These are phyloP conservation scores for Coracopsis vasa DNA, from an alignment of 2,113 vertebrate genomes.

Conservation along the genomic window DNA sequence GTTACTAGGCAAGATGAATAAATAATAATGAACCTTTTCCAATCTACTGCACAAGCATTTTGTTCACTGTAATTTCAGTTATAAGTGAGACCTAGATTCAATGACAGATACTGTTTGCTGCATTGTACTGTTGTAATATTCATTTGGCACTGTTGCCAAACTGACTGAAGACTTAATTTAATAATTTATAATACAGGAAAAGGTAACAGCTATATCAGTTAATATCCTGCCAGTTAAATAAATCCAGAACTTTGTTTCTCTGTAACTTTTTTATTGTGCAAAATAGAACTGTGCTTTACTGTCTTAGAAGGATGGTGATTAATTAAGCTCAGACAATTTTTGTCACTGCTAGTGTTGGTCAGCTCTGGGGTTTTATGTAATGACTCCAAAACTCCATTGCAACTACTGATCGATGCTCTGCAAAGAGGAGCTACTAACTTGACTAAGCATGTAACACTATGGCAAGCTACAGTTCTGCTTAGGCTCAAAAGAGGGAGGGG, in stretches of 20 bases:
- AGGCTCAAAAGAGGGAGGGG: accelerated
- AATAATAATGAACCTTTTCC: constrained; percentile 57
- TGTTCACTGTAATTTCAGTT: constrained; percentile 37
- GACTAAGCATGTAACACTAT: not conserved
- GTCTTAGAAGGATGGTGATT: not conserved
- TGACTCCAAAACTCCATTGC: not conserved
- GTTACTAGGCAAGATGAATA: constrained; percentile 33
- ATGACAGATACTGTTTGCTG: constrained; percentile 42
- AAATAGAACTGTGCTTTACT: not conserved
- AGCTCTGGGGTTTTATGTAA: not conserved
- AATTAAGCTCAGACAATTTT: not conserved
- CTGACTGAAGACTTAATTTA: constrained; percentile 58
- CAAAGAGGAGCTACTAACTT: accelerated
- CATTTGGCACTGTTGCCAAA: constrained; percentile 32
- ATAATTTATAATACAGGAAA: constrained; percentile 34
- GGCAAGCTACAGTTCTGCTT: not conserved
- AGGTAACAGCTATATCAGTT: constrained; percentile 59
- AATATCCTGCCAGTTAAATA: constrained; percentile 52
- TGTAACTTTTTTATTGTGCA: not conserved
- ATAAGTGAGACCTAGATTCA: constrained; percentile 1
- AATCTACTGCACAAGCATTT: constrained; percentile 1
- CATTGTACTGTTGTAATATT: constrained; percentile 11
- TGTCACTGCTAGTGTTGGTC: not conserved
- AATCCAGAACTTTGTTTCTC: constrained; percentile 9
- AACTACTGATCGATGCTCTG: not conserved